A percentile compares a stretch with the other conserved stretches of the same genome.
phyloP scores from a whole-genome alignment of 2,797 vertebrate species.

The Sebastes cheni region DNA sequence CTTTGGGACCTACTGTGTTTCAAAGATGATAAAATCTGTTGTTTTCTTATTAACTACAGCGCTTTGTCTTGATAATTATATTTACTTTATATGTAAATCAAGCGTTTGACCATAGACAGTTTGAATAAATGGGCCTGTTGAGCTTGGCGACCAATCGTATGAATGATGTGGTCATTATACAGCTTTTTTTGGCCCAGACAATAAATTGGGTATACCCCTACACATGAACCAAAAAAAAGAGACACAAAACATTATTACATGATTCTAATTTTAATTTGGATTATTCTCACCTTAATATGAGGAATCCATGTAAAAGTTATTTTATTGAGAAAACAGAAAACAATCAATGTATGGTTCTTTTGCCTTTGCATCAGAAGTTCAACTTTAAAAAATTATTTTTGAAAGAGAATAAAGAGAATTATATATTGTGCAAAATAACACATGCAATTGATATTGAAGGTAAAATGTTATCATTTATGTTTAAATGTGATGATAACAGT shows the following conservation, averaged over 20 bases:
- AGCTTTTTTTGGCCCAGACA: not conserved
- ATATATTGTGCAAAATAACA: no score
- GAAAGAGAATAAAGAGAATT: no score
- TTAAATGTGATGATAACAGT: no score
- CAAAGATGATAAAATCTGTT: not conserved
- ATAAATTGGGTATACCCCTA: not conserved
- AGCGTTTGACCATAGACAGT: not conserved
- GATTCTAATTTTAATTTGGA: not conserved
- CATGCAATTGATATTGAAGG: no score
- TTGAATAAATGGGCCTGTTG: not conserved
- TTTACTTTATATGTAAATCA: not conserved
- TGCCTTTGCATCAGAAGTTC: not conserved
- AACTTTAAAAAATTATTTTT: not conserved
- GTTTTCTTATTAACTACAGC: not conserved
- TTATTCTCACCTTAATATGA: not conserved
- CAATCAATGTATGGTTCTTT: not conserved
- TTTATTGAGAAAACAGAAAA: not conserved
- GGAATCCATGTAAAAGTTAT: not conserved
- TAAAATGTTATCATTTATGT: no score
- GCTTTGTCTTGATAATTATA: not conserved
- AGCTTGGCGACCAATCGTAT: not conserved
- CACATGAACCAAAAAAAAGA: not conserved
- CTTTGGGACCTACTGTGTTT: not conserved
- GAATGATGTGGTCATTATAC: not conserved
- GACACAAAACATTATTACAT: not conserved